Evolutionary conservation across 2,888 invertebrate species (phyloP).

Genomic region (Athalia rosae): DNA sequence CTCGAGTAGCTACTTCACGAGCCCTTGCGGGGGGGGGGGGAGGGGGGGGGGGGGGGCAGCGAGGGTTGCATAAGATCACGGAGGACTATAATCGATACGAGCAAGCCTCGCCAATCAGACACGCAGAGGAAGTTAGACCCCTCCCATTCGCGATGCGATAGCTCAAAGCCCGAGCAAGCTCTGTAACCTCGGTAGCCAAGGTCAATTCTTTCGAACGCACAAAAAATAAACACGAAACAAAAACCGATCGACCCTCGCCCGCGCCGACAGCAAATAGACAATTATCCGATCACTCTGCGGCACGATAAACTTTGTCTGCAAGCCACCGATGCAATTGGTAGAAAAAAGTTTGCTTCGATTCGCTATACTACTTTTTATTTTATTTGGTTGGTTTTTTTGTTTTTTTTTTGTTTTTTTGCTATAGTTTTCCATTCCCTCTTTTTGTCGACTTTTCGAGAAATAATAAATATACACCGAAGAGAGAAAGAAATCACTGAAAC

Average conservation of each 20-base stretch:
- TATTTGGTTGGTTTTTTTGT: slow-evolving; percentile 9
- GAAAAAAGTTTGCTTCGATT: too few species aligned
- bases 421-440: neutral
- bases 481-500: slow-evolving; percentile 40
- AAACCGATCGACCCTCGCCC: neutral
- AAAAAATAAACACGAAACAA: neutral
- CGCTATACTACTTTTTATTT: neutral
- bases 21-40: slow-evolving; percentile 54
- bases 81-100: slow-evolving; percentile 46
- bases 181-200: neutral
- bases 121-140: slow-evolving; percentile 27
- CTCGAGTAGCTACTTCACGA: slow-evolving; percentile 41
- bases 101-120: slow-evolving; percentile 45
- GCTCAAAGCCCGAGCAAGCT: neutral
- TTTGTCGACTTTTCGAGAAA: slow-evolving; percentile 14
- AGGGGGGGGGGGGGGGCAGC: too few species aligned
- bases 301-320: too few species aligned
- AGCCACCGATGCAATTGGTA: too few species aligned
- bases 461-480: slow-evolving; percentile 36
- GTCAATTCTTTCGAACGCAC: neutral
- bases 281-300: neutral
- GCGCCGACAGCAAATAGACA: slow-evolving; percentile 1
- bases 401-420: slow-evolving; percentile 1
- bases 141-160: neutral
- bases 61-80: slow-evolving; percentile 47